Percentiles rank a stretch among this genome's conserved stretches.
Conservation (phyloP, 2,797 vertebrate species). For the Sebastes reedi region DNA sequence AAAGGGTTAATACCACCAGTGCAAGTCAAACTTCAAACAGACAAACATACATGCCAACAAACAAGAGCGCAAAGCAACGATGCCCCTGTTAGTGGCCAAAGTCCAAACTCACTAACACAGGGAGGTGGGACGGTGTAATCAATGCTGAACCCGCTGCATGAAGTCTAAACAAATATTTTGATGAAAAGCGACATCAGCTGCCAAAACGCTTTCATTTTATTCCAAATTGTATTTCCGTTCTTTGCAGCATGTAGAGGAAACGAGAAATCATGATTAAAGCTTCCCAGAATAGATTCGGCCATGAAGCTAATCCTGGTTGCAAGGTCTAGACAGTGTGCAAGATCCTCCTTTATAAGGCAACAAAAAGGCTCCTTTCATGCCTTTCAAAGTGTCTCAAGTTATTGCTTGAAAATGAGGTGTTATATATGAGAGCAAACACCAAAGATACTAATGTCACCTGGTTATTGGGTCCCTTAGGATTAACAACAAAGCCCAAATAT, state of each 20-base stretch:
- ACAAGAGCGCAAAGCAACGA: neutral
- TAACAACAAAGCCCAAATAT: neutral
- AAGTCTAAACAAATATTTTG: slow-evolving; percentile 26
- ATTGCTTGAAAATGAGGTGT: slow-evolving; percentile 5
- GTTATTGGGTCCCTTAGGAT: neutral
- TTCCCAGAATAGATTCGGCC: neutral
- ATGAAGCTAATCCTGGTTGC: neutral
- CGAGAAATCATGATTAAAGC: neutral
- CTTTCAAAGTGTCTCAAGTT: neutral
- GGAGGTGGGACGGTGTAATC: neutral
- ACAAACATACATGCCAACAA: neutral
- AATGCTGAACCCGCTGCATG: neutral
- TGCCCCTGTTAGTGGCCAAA: neutral
- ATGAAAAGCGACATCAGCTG: neutral
- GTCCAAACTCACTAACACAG: slow-evolving; percentile 10
- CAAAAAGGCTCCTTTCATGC: neutral
- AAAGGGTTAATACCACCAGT: neutral
- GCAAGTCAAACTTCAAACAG: neutral
- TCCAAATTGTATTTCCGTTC: neutral
- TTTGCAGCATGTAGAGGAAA: neutral
- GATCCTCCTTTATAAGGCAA: neutral
- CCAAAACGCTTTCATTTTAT: neutral
- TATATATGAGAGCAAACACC: neutral
- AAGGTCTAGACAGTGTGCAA: neutral
- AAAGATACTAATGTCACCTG: neutral